These are phyloP conservation scores for Megamerina dolium DNA, from an alignment of 2,888 invertebrate genomes.

Conservation along the genomic window DNA sequence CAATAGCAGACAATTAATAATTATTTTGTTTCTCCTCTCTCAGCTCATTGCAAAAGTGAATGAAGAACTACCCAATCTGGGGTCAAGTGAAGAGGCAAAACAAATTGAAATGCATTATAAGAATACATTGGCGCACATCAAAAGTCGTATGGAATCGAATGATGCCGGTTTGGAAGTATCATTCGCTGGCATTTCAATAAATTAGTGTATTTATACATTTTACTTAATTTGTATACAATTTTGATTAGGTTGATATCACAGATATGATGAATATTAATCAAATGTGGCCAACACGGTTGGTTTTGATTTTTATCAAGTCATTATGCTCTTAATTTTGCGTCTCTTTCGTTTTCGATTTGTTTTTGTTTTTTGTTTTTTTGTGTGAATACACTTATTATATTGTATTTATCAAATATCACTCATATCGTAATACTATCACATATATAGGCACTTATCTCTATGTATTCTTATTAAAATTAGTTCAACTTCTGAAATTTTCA, in stretches of 20 bases:
- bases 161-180: constrained; percentile 47
- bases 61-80: constrained; percentile 88
- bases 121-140: constrained; percentile 78
- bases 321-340: no score
- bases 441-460: no score
- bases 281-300: no score
- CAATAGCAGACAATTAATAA: not conserved
- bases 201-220: constrained; percentile 35
- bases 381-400: not conserved
- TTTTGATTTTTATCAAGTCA: no score
- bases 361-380: constrained; percentile 3
- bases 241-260: no score
- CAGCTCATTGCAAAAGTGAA: constrained; percentile 89
- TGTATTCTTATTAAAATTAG: no score
- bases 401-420: not conserved
- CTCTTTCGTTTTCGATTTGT: constrained; percentile 1
- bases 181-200: constrained; percentile 48
- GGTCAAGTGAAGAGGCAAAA: constrained; percentile 92
- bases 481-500: no score
- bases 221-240: no score
- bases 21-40: constrained; percentile 16
- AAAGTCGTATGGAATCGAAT: constrained; percentile 54
- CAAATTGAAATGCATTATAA: constrained; percentile 94
- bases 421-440: no score
- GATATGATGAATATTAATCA: no score